These are phyloP conservation scores for Drosophila ezoana DNA, from an alignment of 2,888 invertebrate genomes.

Conservation along the genomic window DNA sequence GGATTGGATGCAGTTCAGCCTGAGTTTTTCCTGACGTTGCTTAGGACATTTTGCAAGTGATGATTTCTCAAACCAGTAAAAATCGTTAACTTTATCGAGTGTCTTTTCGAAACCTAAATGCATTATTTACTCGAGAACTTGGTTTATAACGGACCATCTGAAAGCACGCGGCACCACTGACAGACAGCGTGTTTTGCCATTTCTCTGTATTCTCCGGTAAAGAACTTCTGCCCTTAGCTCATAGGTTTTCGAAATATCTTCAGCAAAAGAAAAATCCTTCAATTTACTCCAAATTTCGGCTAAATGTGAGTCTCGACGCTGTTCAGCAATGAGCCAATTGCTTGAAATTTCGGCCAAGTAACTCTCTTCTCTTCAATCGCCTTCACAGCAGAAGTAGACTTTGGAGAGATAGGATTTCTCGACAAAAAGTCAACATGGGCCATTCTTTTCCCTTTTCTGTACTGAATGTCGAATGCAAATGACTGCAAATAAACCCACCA, in stretches of 20 bases:
- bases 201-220: no score
- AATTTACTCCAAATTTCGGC: neutral
- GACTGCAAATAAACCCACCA: slow-evolving; percentile 38
- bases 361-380: slow-evolving; percentile 24
- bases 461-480: slow-evolving; percentile 30
- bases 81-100: neutral
- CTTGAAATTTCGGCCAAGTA: neutral
- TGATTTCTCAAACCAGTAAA: neutral
- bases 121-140: neutral
- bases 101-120: neutral
- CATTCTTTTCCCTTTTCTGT: slow-evolving; percentile 28
- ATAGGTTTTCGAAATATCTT: neutral
- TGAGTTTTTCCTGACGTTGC: neutral
- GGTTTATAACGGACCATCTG: neutral
- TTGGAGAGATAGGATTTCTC: neutral
- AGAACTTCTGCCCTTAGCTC: neutral
- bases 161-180: neutral
- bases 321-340: neutral
- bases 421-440: slow-evolving; percentile 28
- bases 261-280: neutral
- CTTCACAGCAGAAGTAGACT: slow-evolving; percentile 2
- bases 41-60: slow-evolving; percentile 3
- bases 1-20: neutral
- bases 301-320: neutral
- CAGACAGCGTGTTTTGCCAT: no score